Evolutionary conservation across 1,140 invertebrate genomes (phyloP).

Genomic region (Drosophila azteca): DNA sequence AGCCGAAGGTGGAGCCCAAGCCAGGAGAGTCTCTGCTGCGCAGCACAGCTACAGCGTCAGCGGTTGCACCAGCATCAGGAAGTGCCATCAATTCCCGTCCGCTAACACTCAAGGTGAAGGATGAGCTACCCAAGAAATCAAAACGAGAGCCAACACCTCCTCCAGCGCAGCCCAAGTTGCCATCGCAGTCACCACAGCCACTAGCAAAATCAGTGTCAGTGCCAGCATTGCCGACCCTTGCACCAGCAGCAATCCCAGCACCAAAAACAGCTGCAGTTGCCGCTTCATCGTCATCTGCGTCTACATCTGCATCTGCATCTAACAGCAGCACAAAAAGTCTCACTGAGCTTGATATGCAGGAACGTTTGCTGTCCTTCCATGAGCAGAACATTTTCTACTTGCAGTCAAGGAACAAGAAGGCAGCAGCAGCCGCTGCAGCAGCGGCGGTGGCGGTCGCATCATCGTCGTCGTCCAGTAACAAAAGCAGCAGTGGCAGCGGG

Average conservation of each 20-base stretch:
- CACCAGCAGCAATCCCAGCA: neutral
- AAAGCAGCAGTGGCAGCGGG: constrained; percentile 24
- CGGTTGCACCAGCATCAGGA: constrained; percentile 2
- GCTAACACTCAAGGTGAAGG: constrained; percentile 42
- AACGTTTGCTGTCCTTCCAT: constrained; percentile 86
- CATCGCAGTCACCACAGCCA: too few species aligned
- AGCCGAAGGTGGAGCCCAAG: constrained; percentile 49
- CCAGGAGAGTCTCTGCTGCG: constrained; percentile 67
- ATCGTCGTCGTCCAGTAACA: constrained; percentile 31
- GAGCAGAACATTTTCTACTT: constrained; percentile 86
- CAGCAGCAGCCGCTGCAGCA: constrained; percentile 15
- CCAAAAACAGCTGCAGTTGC: neutral
- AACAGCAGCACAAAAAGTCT: constrained; percentile 56
- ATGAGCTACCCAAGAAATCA: constrained; percentile 58
- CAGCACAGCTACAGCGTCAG: constrained; percentile 21
- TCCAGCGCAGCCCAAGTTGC: neutral
- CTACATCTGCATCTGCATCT: neutral
- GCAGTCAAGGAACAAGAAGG: constrained; percentile 86
- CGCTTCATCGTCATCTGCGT: neutral
- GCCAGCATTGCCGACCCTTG: too few species aligned
- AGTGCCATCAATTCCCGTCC: constrained; percentile 32
- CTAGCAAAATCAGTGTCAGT: too few species aligned
- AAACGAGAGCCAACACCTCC: constrained; percentile 41
- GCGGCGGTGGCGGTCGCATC: neutral
- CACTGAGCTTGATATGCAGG: constrained; percentile 86